Evolutionary conservation across 2,797 vertebrate genomes (phyloP), one percentile per base, ranked within the genome.

Genomic region (Sphaeramia orbicularis): DNA sequence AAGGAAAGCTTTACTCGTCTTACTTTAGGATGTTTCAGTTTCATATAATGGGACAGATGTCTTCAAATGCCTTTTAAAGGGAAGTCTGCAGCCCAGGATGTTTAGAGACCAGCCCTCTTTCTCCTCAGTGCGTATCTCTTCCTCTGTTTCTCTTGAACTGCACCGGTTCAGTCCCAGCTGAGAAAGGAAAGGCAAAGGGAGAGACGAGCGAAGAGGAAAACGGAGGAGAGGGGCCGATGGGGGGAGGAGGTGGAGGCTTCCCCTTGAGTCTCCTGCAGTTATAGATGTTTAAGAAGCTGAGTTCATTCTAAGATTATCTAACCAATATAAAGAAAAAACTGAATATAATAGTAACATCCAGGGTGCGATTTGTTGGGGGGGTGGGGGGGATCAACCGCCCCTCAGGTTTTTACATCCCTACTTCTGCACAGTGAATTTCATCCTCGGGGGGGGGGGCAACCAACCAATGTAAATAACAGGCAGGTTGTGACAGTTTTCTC

Each of bases 81-180:
- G 69, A 76, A 53, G 57, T 54, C 32, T 40, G 51, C 16, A 16
- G 37, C 16, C n/a, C 72, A 72, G 82, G 84, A 88, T 86, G 77
- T 84, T 84, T 58, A 59, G 41, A 73, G 52, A 41, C 64, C 51
- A 10, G 38, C 62, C 57, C 42, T 59, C 55, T 50, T 37, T 43
- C 54, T 53, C 38, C 53, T 65, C 43, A 37, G 27, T 43, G 13
- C 54, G 53, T 71, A 35, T 51, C 47, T 24, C 49, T 76, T 75
- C 66, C 64, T 74, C 43, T 10, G 10, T 16, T 71, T 66, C 68
- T 63, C 84, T 83, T 82, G 54, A 87, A 86, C 70, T 61, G 43
- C 0, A 4, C 42, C 36, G 35, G 61, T 58, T 71, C 16, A 36
- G 14, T 59, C 56, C 51, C 70, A 74, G 82, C 73, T 83, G 69